Evolutionary conservation across 2,888 invertebrate genomes (phyloP), one percentile per base, ranked within the genome.

Genomic region (Acrobasis repandana): DNA sequence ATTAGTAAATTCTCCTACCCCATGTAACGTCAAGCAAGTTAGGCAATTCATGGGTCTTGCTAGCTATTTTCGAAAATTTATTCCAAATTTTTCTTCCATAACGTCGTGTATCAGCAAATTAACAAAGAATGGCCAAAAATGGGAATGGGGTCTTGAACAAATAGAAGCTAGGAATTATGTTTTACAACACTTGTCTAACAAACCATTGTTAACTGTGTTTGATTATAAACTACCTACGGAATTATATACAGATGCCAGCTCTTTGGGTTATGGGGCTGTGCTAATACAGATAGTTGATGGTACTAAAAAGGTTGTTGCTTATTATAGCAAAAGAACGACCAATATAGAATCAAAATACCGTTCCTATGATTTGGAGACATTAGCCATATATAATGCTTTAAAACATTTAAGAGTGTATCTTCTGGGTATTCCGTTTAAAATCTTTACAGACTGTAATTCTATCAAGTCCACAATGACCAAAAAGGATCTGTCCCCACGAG

Each of bases 341-440:
- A 64, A 65, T 0, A 46, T 65, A 0, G 75, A 75, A 60, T 63
- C 71, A 0, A 68, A 74, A 9, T 75, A 75, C n/a, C 18, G 59
- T 33, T 71, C 72, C 0, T 76, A 81, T 28, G 86, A 90, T 36
- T 60, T 83, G 20, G 87, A 84, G 63, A 75, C 74, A 0, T 63
- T 87, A 8, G 84, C 85, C 0, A 65, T 73, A 2, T 66, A 51
- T 34, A 71, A 74, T 77, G 38, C 79, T 71, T 6, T 71, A 4
- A 70, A 68, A 65, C 66, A 79, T 57, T 83, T 86, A 64, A 63
- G 83, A 43, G 69, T 74, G 0, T 86, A 83, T 50, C 47, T 86
- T 0, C 64, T 76, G 9, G 82, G 82, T 1, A 67, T 67, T 9
- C 16, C 60, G 5, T 69, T 69, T 34, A 61, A 50, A 48, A 65